Evolutionary conservation across 2,888 invertebrate species (phyloP).

Genomic region (Meloe dianella): DNA sequence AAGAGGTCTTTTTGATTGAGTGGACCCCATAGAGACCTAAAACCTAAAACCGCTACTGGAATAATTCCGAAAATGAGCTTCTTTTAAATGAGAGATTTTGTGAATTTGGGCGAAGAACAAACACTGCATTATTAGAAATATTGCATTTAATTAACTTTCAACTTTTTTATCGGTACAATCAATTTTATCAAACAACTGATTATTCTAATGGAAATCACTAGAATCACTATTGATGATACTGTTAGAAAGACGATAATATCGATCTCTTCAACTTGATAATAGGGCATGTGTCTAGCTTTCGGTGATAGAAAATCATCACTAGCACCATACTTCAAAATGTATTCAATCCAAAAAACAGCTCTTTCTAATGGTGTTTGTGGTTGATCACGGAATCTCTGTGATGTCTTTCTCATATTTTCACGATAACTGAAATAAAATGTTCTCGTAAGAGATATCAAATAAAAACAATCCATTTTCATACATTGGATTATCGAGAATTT

Average conservation of each 20-base stretch:
- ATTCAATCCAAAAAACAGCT: conserved; percentile 26
- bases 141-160: not conserved
- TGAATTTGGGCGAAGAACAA: no score
- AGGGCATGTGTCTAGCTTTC: not conserved
- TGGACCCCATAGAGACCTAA: no score
- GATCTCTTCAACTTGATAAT: not conserved
- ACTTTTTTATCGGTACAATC: not conserved
- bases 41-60: no score
- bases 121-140: no score
- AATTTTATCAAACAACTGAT: not conserved
- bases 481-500: conserved; percentile 40
- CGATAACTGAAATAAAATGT: conserved; percentile 17
- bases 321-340: conserved; percentile 17
- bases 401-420: conserved; percentile 16
- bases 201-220: not conserved
- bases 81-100: no score
- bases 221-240: not conserved
- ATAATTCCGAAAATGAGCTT: no score
- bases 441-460: no score
- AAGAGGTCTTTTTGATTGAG: no score
- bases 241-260: not conserved
- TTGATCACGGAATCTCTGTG: conserved; percentile 15
- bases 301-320: not conserved
- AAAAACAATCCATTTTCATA: conserved; percentile 29
- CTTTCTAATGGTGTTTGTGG: conserved; percentile 20